Conservation (phyloP, 1,140 invertebrate genomes). For the Leptonema lineaticorne region DNA sequence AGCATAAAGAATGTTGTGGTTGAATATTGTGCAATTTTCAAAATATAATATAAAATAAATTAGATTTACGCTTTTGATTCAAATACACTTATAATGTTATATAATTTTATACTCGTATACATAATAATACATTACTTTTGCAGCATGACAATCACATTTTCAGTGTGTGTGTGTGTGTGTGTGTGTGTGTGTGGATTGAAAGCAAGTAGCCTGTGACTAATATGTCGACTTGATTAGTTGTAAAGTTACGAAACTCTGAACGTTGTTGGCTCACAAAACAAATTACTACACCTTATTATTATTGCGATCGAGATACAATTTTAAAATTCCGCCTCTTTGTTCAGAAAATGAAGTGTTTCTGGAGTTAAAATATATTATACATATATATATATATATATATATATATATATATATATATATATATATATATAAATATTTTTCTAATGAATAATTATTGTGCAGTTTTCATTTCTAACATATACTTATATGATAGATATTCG, state of each 20-base stretch:
- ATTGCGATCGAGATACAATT: not conserved
- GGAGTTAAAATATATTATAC: not conserved
- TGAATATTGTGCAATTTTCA: too few relatives aligned
- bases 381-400: too few relatives aligned
- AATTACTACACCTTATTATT: not conserved
- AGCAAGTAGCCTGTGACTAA: constrained; percentile 16
- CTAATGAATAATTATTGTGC: too few relatives aligned
- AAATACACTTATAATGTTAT: too few relatives aligned
- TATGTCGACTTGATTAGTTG: constrained; percentile 18
- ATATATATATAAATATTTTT: not conserved
- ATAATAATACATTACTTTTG: constrained; percentile 8
- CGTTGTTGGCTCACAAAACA: not conserved
- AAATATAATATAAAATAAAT: too few relatives aligned
- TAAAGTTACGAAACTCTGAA: constrained; percentile 2
- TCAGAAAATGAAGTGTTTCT: not conserved
- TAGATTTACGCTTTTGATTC: too few relatives aligned
- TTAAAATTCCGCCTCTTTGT: not conserved
- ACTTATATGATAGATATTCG: too few relatives aligned
- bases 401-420: too few relatives aligned
- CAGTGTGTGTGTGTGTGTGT: too few relatives aligned
- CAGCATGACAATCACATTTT: constrained; percentile 16
- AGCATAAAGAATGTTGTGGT: not conserved
- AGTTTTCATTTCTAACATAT: too few relatives aligned
- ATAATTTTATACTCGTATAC: too few relatives aligned
- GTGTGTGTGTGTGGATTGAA: not conserved